Evolutionary conservation across 1,140 invertebrate genomes (phyloP), one percentile per base, ranked within the genome.

Genomic region (Atta colombica): DNA sequence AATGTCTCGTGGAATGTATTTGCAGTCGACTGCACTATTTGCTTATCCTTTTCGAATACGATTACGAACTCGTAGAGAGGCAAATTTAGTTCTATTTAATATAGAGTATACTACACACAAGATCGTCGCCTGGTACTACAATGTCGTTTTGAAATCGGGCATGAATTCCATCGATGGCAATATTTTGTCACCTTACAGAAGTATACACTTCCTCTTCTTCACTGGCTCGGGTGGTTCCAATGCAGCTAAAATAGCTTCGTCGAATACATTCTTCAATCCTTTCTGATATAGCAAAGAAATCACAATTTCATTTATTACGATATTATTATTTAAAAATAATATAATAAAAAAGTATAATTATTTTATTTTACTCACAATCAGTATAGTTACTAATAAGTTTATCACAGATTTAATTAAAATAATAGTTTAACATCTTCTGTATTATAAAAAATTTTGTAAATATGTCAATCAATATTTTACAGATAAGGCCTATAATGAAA

Each of bases 231-330:
- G 99, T 28, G 99, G 99, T 95, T 99, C 99, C 91, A 99, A 94
- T 51, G 99, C 99, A 68, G 99, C 99, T 87, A 99, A 95, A 93
- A 99, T 99, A 63, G 99, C 99, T 96, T 99, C 99, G 95, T 99
- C 99, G 95, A 99, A 99, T 3, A 99, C 99, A 95, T 99, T 99
- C 96, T 99, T 99, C 92, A 99, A 96, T 89, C 99, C 99, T 98
- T 99, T 99, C 98, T 99, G 97, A 53, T 88, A 91, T 74, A 16
- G 72, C 25, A 84, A 87, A 85, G 18, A 63, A 35, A 18, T 0
- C n/a, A 35, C 10, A 8, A 69, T 8, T 18, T 51, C 6, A 61
- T 25, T 25, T 8, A 31, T 31, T 58, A 66, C 39, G 25, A 53
- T 28, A 55, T 14, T 45, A 31, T 21, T 25, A 28, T n/a, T 53